Evolutionary conservation across 2,113 vertebrate genomes (phyloP), one percentile per base, ranked within the genome.

Genomic region (Myodes glareolus): DNA sequence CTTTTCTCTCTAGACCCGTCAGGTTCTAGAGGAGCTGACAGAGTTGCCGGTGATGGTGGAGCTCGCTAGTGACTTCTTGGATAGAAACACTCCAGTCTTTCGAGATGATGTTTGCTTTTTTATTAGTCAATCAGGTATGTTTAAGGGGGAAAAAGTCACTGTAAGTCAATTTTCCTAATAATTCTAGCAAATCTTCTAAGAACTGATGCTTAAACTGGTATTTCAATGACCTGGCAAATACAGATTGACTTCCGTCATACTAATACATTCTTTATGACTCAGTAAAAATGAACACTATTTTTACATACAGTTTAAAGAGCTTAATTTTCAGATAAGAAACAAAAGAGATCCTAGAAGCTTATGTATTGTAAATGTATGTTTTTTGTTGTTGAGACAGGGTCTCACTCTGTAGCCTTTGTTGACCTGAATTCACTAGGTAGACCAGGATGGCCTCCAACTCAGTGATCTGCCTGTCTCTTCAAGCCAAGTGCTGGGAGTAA

Each of bases 21-120:
- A 99, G 97, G 99, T 99, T 75, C 99, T 99, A 88, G 99, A 99
- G 90, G 99, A 99, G 95, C 98, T 99, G 90, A 99, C 99, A 0
- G 99, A 99, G 97, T 92, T 99, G 92, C 99, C 99, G 0, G 99
- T 99, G 78, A 99, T 99, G 99, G 99, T 99, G 97, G 99, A 99
- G 96, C 98, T 99, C 3, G 99, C 99, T 97, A 99, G 99, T 23
- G 99, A 99, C 98, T 99, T 99, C 98, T 97, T 99, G 99, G 99
- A 99, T 98, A 99, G 99, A 96, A 99, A 99, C 98, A 99, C 99
- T 0, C 99, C 99, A 0, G 99, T 99, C 95, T 99, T 99, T 98
- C 98, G 99, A 96, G 99, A 99, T 0, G 99, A 99, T 1, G 99
- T 99, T 94, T 99, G 99, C 98, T 99, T 99, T 98, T 99, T 99